Base-by-base conservation (phyloP, 1,140 invertebrate species). In the Diorhabda sublineata region DNA sequence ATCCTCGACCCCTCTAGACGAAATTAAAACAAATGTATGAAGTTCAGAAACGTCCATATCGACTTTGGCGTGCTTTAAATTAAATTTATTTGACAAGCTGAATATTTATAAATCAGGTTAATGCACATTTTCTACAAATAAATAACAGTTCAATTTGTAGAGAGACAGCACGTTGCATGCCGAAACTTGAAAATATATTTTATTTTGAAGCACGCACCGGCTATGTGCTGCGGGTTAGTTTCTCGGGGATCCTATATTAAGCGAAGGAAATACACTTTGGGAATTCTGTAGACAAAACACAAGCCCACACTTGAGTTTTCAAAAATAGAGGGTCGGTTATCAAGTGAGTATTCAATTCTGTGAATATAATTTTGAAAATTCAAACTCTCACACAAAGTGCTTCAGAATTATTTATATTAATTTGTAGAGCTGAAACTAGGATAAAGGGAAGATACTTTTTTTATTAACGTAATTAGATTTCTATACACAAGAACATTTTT, bases 261-360 rank as follows among this genome's bases (percentile, higher is more conserved):
- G 47, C 47, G 47, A n/a, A 52, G 47, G 47, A 52, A 52, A 52
- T 52, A 52, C 47, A 52, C 47, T 52, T 52, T n/a, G 47, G n/a
- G 47, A n/a, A 52, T 52, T 52, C n/a, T 8, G 6, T 52, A 52
- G 47, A 52, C 47, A 52, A 52, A 52, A 52, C 47, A 52, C n/a
- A 52, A 52, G n/a, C 47, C 47, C 47, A 52, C 47, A 52, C 47
- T 52, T 52, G 47, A 52, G 26, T 26, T 26, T 26, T 26, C 26
- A 26, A 26, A 26, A 26, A 26, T 26, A 26, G 26, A 26, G 26
- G 26, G 26, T 26, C 26, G 26, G 26, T 26, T 26, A 26, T 26
- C 26, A 26, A 26, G 26, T 26, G 26, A 26, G 1, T 26, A 26
- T 26, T 26, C 26, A 26, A 26, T 26, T 26, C 26, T 26, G 26